Evolutionary conservation across 1,140 invertebrate species (phyloP).

Genomic region (Protaetia brevitarsis): DNA sequence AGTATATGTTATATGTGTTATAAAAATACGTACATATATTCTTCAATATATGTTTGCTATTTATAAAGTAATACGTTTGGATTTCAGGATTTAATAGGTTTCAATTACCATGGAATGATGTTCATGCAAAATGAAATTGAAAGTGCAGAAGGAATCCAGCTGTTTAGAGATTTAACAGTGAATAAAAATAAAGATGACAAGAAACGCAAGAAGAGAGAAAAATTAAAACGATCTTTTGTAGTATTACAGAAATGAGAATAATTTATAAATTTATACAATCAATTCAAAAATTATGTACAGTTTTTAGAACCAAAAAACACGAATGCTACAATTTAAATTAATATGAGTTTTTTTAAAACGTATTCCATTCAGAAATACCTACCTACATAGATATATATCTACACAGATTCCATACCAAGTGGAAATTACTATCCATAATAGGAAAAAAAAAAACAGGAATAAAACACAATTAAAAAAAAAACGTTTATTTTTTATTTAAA

Average conservation of each 20-base stretch:
- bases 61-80: slow-evolving; percentile 33
- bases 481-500: slow-evolving; percentile 36
- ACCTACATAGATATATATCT: too few species aligned
- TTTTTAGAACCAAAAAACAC: too few species aligned
- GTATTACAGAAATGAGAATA: slow-evolving; percentile 28
- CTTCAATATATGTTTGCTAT: neutral
- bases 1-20: slow-evolving; percentile 40
- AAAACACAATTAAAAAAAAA: slow-evolving; percentile 7
- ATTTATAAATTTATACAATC: neutral
- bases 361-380: too few species aligned
- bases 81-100: slow-evolving; percentile 77
- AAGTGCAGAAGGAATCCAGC: slow-evolving; percentile 70
- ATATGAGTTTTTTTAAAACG: too few species aligned
- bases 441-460: neutral
- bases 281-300: neutral
- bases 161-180: slow-evolving; percentile 79
- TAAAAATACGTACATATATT: neutral
- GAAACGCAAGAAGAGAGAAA: slow-evolving; percentile 66
- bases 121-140: slow-evolving; percentile 77
- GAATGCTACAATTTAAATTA: neutral
- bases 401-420: too few species aligned
- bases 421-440: too few species aligned
- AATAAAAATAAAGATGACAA: slow-evolving; percentile 64
- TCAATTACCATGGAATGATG: slow-evolving; percentile 80
- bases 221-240: slow-evolving; percentile 65